phyloP scores from a whole-genome alignment of 2,797 vertebrate genomes.

The Tarsius wallacei region DNA sequence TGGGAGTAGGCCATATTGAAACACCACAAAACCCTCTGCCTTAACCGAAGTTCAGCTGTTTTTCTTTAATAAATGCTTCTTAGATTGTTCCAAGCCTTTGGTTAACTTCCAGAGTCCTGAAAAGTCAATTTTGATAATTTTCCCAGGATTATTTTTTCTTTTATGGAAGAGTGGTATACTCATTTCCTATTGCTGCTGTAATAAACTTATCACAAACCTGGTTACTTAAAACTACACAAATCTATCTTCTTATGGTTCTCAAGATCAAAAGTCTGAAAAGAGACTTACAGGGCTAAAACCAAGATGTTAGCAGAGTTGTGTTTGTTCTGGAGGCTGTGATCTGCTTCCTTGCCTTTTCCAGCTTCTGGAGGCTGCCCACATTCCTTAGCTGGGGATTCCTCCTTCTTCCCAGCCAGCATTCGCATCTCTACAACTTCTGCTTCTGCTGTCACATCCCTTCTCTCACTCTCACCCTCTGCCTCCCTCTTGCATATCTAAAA shows the following conservation, averaged over 20 bases:
- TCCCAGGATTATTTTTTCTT: background rate
- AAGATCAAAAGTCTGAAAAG: background rate
- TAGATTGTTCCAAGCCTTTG: background rate
- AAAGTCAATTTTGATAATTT: background rate
- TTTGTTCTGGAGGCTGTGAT: no score
- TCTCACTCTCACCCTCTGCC: background rate
- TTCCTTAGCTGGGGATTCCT: no score
- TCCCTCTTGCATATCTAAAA: background rate
- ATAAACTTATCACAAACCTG: no score
- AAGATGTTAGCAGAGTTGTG: no score
- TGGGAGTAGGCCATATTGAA: fast-evolving
- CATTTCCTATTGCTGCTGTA: background rate
- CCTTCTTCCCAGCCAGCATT: background rate
- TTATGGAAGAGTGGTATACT: background rate
- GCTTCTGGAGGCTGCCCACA: background rate
- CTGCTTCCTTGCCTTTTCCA: background rate
- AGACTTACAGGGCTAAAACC: background rate
- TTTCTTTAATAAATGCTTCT: background rate
- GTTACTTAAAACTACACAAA: background rate
- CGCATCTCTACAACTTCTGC: background rate
- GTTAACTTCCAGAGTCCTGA: background rate
- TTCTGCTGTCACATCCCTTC: background rate
- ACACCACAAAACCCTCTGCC: no score
- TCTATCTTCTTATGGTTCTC: background rate
- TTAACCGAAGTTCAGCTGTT: background rate